Base-by-base conservation (phyloP, 2,888 invertebrate genomes). In the Troides oblongomaculatus region DNA sequence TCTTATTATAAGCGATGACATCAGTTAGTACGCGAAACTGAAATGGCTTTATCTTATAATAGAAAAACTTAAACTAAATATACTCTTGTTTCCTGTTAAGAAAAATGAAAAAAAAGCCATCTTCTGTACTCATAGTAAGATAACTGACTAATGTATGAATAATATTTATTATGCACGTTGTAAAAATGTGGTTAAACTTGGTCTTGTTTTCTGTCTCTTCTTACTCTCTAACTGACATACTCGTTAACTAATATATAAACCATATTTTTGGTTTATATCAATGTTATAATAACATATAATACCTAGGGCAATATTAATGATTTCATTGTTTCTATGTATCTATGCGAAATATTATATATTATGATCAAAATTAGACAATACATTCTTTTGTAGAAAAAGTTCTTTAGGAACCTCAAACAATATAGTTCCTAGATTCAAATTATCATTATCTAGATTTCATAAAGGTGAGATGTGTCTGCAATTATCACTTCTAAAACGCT, bases 1-100 rank as follows among this genome's bases (percentile, higher is more conserved):
- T 62, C 39, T 36, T 18, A 62, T 23, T 21, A 60, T 53, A n/a
- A n/a, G 12, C 46, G 43, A 56, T 67, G 62, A 67, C 66, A 39
- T 67, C 66, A 67, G 36, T 8, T 53, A 8, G 8, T 62, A 56
- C 36, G 56, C 53, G 61, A 53, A 53, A 21, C 61, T 61, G 36
- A 21, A 53, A 66, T 39, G 43, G 39, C 43, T 43, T 67, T 62
- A 56, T 36, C 43, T 39, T 8, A 14, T n/a, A 25, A 36, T 70
- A 69, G 50, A 53, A 63, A 5, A 62, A 62, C n/a, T 23, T 14
- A 21, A 50, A 50, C 50, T 53, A 53, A 53, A 53, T 53, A 53
- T 53, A 7, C 18, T 53, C 53, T 53, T 53, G n/a, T 53, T n/a
- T 53, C 53, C 53, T 53, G 53, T 53, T 53, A 53, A n/a, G 53